Evolutionary conservation across 2,888 invertebrate species (phyloP), one percentile per base, ranked within the genome.

Genomic region (Notocelia uddmanniana): DNA sequence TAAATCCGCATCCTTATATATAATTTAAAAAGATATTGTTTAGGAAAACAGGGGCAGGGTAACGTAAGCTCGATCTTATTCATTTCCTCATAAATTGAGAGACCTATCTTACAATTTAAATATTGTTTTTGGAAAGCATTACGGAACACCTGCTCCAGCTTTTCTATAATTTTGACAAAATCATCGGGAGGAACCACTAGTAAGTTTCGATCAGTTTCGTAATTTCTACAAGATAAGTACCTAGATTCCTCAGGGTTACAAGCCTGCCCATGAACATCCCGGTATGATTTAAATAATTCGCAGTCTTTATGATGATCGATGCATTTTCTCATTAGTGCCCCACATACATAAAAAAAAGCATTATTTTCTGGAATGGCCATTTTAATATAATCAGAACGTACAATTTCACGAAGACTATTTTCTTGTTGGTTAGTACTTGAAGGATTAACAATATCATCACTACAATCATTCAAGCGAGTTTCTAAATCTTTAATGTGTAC

Each of bases 321-420:
- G 23, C 59, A 66, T 64, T 60, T 73, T 11, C 64, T 68, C 15
- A 64, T n/a, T 0, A 73, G 41, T 37, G 69, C 67, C 60, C 71
- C 66, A 26, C 63, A 68, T 31, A 71, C 57, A 52, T 67, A 73
- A 69, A 71, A 68, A 60, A 71, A 57, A 3, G 54, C 34, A 50
- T 74, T 68, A 69, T 64, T 68, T 37, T 74, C 59, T 15, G 68
- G 75, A 37, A 74, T 55, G 55, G 74, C 59, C 67, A 68, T 41
- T 69, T 52, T 19, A 63, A 45, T 34, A 67, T 37, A 63, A 26
- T 73, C 73, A 31, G 67, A 72, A 52, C 67, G 45, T 67, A 50
- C 11, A 62, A 71, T 52, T 50, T 68, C 71, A 8, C 5, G 69
- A n/a, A 73, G 58, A 10, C 41, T 19, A 59, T 31, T 31, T 31